Evolutionary conservation across 2,113 vertebrate species (phyloP).

Genomic region (Saguinus midas): DNA sequence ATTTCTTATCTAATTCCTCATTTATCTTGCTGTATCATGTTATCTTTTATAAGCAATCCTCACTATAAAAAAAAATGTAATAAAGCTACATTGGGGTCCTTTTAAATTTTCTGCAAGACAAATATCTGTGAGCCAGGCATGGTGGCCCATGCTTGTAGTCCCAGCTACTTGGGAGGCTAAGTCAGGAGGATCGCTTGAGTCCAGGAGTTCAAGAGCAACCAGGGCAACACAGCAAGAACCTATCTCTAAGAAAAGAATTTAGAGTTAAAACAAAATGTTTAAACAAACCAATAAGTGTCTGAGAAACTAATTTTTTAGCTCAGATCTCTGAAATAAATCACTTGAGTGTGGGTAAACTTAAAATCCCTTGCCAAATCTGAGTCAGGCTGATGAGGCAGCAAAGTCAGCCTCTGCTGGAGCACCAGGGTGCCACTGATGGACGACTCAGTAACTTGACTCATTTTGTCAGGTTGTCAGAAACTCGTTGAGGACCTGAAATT

Average conservation of each 20-base stretch:
- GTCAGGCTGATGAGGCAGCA: background rate
- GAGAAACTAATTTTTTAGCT: constrained; percentile 12
- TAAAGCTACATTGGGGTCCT: background rate
- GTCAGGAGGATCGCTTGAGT: background rate
- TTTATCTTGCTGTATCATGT: background rate
- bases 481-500: background rate
- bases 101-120: background rate
- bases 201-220: background rate
- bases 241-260: background rate
- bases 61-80: constrained; percentile 16
- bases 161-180: background rate
- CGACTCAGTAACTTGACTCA: background rate
- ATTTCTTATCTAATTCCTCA: background rate
- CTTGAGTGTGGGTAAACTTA: background rate
- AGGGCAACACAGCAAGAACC: background rate
- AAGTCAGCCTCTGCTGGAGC: background rate
- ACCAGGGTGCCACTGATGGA: background rate
- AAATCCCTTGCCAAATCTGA: background rate
- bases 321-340: constrained; percentile 2
- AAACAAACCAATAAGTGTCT: background rate
- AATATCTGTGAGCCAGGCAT: background rate
- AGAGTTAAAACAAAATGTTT: background rate
- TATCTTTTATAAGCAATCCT: constrained; percentile 18
- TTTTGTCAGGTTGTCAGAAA: background rate
- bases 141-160: background rate